Evolutionary conservation across 2,113 vertebrate species (phyloP).

Genomic region (Variabilichromis moorii): DNA sequence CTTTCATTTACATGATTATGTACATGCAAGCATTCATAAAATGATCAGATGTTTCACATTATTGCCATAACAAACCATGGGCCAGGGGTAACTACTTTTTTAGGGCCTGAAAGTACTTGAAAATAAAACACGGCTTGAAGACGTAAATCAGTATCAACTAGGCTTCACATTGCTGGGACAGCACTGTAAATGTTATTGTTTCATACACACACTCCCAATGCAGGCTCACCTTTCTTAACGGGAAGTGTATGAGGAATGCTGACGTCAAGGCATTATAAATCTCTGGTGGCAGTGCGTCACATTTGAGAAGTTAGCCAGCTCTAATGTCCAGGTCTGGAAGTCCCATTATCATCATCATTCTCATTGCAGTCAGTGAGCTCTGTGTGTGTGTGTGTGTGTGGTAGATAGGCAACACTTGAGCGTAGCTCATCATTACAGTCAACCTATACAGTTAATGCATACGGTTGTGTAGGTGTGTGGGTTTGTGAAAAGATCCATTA

Average conservation of each 20-base stretch:
- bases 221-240: slow-evolving; percentile 10
- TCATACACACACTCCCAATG: background rate
- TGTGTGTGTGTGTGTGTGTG: background rate
- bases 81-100: background rate
- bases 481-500: background rate
- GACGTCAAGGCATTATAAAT: slow-evolving; percentile 47
- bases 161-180: background rate
- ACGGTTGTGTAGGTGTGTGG: background rate
- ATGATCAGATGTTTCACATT: slow-evolving; percentile 4
- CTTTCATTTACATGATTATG: background rate
- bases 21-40: background rate
- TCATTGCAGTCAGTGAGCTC: background rate
- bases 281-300: slow-evolving; percentile 29
- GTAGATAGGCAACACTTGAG: background rate
- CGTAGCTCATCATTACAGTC: background rate
- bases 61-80: background rate
- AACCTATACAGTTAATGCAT: background rate
- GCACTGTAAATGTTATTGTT: background rate
- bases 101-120: background rate
- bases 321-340: slow-evolving; percentile 44
- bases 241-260: slow-evolving; percentile 15
- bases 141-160: background rate
- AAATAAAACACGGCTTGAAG: background rate
- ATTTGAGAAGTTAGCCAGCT: slow-evolving; percentile 3
- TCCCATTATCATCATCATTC: slow-evolving; percentile 29